These are phyloP conservation scores for Accipiter cooperii DNA, from an alignment of 2,113 vertebrate species.

Conservation along the genomic window DNA sequence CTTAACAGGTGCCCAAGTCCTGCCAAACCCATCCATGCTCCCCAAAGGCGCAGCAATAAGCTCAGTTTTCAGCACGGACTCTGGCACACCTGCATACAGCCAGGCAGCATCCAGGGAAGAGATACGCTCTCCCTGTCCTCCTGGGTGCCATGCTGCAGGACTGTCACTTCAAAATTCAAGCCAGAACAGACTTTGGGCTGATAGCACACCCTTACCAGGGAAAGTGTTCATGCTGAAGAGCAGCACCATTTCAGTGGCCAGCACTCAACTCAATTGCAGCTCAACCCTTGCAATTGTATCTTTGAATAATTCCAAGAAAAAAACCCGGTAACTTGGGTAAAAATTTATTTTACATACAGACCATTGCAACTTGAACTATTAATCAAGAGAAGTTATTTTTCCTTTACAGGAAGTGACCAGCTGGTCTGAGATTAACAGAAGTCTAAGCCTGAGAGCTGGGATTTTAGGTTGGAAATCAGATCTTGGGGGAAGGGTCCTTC, in stretches of 20 bases:
- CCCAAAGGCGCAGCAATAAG: not conserved
- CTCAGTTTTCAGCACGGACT: not conserved
- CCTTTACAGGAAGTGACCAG: slow-evolving; percentile 6
- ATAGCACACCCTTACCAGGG: not conserved
- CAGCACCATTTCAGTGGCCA: not conserved
- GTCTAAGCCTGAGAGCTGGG: slow-evolving; percentile 27
- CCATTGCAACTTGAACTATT: slow-evolving; percentile 62
- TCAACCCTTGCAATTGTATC: not conserved
- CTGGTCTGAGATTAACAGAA: slow-evolving; percentile 39
- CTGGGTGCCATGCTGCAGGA: not conserved
- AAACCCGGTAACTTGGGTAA: slow-evolving; percentile 53
- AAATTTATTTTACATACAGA: slow-evolving; percentile 79
- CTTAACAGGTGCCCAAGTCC: not conserved
- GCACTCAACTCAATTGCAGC: not conserved
- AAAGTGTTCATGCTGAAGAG: not conserved
- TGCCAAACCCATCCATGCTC: not conserved
- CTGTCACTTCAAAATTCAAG: not conserved
- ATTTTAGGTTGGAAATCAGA: not conserved
- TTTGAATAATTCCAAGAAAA: not conserved
- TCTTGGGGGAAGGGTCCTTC: not conserved
- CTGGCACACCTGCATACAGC: not conserved
- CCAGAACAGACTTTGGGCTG: not conserved
- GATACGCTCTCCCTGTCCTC: not conserved
- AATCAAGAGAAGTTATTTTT: slow-evolving; percentile 42
- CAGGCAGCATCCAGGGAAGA: not conserved